These are phyloP conservation scores for Tiliqua scincoides DNA, from an alignment of 2,113 vertebrate species.

Conservation along the genomic window DNA sequence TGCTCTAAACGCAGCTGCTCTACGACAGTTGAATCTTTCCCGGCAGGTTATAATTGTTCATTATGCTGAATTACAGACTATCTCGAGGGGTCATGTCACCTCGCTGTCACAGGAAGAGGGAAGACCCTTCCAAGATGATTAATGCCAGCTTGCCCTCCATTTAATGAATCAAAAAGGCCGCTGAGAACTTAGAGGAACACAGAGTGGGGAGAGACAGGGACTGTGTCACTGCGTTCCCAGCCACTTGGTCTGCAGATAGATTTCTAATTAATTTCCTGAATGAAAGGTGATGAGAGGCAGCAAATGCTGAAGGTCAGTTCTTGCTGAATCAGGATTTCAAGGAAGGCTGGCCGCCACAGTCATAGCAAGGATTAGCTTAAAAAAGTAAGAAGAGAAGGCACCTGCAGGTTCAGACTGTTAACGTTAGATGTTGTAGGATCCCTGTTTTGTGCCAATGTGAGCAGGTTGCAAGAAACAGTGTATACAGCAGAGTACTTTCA, in stretches of 20 bases:
- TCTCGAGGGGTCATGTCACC: slow-evolving; percentile 46
- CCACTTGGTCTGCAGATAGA: neutral
- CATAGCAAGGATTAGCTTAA: no score
- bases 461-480: no score
- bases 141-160: slow-evolving; percentile 55
- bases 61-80: slow-evolving; percentile 59
- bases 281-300: neutral
- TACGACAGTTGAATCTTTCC: slow-evolving; percentile 26
- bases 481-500: no score
- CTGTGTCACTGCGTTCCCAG: neutral
- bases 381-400: neutral
- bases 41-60: slow-evolving; percentile 45
- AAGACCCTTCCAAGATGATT: slow-evolving; percentile 67
- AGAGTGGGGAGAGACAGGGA: neutral
- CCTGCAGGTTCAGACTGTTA: neutral
- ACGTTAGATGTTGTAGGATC: no score
- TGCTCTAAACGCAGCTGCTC: slow-evolving; percentile 3
- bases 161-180: slow-evolving; percentile 51
- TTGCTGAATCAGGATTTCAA: neutral
- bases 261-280: slow-evolving; percentile 9
- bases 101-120: slow-evolving; percentile 65
- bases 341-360: neutral
- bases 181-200: neutral
- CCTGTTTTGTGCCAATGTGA: no score
- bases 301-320: neutral